Conservation (phyloP, 2,888 invertebrate genomes). For the Apeira syringaria region DNA sequence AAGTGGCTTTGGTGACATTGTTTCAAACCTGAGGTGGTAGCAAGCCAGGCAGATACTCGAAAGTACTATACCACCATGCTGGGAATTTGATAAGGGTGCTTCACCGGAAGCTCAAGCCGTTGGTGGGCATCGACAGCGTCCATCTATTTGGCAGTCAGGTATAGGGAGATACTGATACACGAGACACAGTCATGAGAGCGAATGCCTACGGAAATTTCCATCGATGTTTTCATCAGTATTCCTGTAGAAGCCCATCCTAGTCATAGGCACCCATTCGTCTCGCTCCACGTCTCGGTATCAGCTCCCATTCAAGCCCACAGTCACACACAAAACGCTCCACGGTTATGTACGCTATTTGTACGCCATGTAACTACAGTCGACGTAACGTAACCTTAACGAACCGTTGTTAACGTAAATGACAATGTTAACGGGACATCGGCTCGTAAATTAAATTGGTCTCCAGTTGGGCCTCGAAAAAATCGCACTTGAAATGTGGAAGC, state of each 20-base stretch:
- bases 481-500: too few species aligned
- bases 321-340: conserved; percentile 4
- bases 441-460: conserved; percentile 23
- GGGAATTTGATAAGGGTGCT: too few species aligned
- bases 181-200: too few species aligned
- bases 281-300: conserved; percentile 7
- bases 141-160: too few species aligned
- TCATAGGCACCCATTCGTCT: conserved; percentile 4
- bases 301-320: conserved; percentile 7
- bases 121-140: too few species aligned
- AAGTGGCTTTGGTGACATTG: too few species aligned
- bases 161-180: too few species aligned
- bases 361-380: conserved; percentile 13
- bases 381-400: conserved; percentile 12
- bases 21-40: too few species aligned
- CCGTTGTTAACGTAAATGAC: conserved; percentile 14
- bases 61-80: too few species aligned
- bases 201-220: conserved; percentile 1
- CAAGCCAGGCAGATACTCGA: too few species aligned
- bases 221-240: neutral
- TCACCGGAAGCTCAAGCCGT: too few species aligned
- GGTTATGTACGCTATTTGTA: conserved; percentile 1
- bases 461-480: neutral
- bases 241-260: conserved; percentile 8
- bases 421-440: conserved; percentile 16